A percentile compares a stretch with the other conserved stretches of the same genome.
phyloP scores from a whole-genome alignment of 2,113 vertebrate species.

The Ictalurus furcatus region DNA sequence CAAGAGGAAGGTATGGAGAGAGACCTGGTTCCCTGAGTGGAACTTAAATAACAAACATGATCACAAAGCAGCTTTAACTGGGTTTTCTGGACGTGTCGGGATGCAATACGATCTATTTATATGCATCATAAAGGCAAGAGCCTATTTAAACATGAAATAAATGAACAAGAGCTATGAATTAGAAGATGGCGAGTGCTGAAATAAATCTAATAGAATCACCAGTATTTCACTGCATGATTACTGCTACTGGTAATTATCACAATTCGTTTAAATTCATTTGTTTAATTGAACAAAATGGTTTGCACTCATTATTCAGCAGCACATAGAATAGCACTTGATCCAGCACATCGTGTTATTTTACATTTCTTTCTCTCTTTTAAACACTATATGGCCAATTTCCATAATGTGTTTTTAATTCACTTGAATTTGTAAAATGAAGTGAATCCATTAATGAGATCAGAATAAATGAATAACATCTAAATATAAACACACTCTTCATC shows the following conservation, averaged over 20 bases:
- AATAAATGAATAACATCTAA: constrained; percentile 10
- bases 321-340: no score
- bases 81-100: neutral
- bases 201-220: neutral
- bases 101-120: neutral
- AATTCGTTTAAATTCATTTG: no score
- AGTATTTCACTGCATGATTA: no score
- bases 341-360: no score
- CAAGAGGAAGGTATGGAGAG: constrained; percentile 81
- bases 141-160: neutral
- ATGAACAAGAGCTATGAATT: neutral
- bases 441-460: neutral
- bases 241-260: no score
- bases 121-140: neutral
- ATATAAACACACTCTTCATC: constrained; percentile 9
- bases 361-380: no score
- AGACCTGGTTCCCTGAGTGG: neutral
- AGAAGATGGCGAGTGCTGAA: neutral
- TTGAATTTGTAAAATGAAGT: neutral
- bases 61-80: neutral
- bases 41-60: neutral
- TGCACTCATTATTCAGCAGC: no score
- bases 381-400: neutral
- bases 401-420: neutral
- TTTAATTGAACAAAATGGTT: no score